These are phyloP conservation scores for Hydrolagus affinis DNA, from an alignment of 2,113 vertebrate genomes.

Conservation along the genomic window DNA sequence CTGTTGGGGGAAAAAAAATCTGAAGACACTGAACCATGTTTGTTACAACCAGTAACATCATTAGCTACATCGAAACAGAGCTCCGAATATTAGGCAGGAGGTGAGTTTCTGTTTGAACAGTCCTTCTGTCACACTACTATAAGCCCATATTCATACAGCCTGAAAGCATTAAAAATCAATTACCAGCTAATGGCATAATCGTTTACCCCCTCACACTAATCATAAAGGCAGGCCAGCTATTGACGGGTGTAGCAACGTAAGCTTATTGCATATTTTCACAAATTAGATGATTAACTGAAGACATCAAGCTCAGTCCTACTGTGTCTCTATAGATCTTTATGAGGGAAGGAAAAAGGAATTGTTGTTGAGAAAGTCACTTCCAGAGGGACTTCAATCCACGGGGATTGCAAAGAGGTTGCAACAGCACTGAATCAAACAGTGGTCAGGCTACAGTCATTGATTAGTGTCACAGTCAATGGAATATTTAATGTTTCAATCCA, in stretches of 20 bases:
- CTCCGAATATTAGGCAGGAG: background rate
- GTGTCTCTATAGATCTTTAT: slow-evolving; percentile 35
- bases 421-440: slow-evolving; percentile 35
- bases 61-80: background rate
- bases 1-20: background rate
- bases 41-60: slow-evolving; percentile 9
- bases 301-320: slow-evolving; percentile 33
- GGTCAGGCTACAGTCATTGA: slow-evolving; percentile 8
- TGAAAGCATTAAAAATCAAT: slow-evolving; percentile 41
- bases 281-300: slow-evolving; percentile 42
- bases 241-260: slow-evolving; percentile 41
- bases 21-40: background rate
- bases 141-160: slow-evolving; percentile 39
- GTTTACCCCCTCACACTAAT: slow-evolving; percentile 39
- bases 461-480: slow-evolving; percentile 33
- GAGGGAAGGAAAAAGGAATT: slow-evolving; percentile 35
- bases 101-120: slow-evolving; percentile 38
- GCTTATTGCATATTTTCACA: slow-evolving; percentile 44
- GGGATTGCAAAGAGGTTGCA: background rate
- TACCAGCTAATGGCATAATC: slow-evolving; percentile 38
- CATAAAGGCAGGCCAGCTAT: slow-evolving; percentile 37
- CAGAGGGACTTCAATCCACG: slow-evolving; percentile 31
- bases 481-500: background rate
- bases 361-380: slow-evolving; percentile 31
- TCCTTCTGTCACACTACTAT: slow-evolving; percentile 32